phyloP scores from a whole-genome alignment of 2,888 invertebrate species.

The Parochlus steinenii region DNA sequence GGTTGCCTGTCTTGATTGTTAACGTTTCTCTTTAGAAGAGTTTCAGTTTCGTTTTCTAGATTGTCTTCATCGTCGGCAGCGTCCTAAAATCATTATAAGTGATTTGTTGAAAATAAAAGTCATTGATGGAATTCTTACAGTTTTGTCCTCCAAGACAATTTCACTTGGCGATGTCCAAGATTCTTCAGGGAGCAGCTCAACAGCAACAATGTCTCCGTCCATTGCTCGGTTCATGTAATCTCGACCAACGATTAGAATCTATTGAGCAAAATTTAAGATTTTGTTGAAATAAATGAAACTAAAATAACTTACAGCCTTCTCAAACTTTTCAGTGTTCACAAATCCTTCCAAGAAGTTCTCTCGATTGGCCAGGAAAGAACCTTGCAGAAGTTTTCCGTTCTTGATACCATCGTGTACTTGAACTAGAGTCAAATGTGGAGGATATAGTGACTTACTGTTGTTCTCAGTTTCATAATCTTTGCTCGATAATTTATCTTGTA shows the following conservation, averaged over 20 bases:
- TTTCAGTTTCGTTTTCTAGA: conserved; percentile 28
- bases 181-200: conserved; percentile 71
- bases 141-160: conserved; percentile 61
- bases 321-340: conserved; percentile 61
- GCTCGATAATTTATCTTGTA: conserved; percentile 69
- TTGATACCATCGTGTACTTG: conserved; percentile 69
- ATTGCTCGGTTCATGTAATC: conserved; percentile 81
- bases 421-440: conserved; percentile 64
- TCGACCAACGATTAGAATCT: conserved; percentile 75
- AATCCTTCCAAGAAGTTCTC: conserved; percentile 91
- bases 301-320: conserved; percentile 51
- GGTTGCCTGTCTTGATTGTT: conserved; percentile 24
- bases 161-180: conserved; percentile 88
- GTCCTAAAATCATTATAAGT: conserved; percentile 33
- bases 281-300: conserved; percentile 11
- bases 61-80: conserved; percentile 50
- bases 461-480: conserved; percentile 43
- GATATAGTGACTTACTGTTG: conserved; percentile 52
- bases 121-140: conserved; percentile 29
- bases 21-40: not conserved
- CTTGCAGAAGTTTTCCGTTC: conserved; percentile 57
- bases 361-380: conserved; percentile 68
- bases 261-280: conserved; percentile 12
- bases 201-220: conserved; percentile 85
- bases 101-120: too few relatives aligned